Conservation (phyloP, 2,888 invertebrate species). For the Pristionchus entomophagus region DNA sequence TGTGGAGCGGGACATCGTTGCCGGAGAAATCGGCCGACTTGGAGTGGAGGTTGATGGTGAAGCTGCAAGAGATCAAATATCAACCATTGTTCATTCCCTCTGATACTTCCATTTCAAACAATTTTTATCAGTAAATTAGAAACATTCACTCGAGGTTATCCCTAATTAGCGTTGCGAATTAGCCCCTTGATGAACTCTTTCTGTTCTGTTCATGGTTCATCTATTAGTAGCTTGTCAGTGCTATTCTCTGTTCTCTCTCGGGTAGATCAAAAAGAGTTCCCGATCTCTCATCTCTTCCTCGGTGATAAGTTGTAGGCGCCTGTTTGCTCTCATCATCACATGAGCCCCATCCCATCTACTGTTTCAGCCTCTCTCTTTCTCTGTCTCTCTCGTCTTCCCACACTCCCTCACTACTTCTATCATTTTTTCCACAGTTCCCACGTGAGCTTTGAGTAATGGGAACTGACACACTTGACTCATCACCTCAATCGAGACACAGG, state of each 20-base stretch:
- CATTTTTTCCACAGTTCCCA: background rate
- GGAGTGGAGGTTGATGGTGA: slow-evolving; percentile 74
- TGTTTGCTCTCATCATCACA: slow-evolving; percentile 18
- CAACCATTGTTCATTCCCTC: background rate
- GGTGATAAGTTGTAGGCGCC: background rate
- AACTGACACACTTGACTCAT: slow-evolving; percentile 7
- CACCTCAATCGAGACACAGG: background rate
- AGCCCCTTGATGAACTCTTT: background rate
- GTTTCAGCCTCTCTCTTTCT: background rate
- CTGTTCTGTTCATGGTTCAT: too few relatives aligned
- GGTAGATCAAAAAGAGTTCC: background rate
- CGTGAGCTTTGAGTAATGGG: slow-evolving; percentile 15
- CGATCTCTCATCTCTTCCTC: background rate
- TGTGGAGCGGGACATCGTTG: slow-evolving; percentile 74
- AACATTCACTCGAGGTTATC: background rate
- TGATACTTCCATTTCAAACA: background rate
- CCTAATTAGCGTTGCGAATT: background rate
- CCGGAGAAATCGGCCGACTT: slow-evolving; percentile 74
- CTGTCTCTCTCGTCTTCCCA: slow-evolving; percentile 3
- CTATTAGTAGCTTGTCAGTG: too few relatives aligned
- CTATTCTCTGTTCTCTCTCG: background rate
- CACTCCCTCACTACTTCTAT: background rate
- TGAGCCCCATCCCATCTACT: background rate
- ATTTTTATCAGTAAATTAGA: background rate
- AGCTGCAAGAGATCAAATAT: slow-evolving; percentile 54